These are phyloP conservation scores for Euzophera pinguis DNA, from an alignment of 2,888 invertebrate genomes.

Conservation along the genomic window DNA sequence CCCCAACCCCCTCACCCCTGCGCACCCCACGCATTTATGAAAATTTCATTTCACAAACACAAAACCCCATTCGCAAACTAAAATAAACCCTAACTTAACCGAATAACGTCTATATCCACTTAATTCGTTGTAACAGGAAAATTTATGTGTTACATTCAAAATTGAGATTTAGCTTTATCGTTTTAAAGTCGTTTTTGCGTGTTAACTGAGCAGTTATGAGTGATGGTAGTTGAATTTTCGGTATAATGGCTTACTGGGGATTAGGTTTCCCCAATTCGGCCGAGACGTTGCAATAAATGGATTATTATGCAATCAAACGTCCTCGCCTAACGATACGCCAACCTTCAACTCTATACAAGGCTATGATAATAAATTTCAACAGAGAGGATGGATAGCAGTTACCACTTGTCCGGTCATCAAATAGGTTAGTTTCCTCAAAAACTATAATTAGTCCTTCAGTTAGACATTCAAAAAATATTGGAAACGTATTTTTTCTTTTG, in stretches of 20 bases:
- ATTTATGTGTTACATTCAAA: slow-evolving; percentile 36
- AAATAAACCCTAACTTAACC: slow-evolving; percentile 63
- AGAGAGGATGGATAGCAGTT: too few species aligned
- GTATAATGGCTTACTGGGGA: slow-evolving; percentile 72
- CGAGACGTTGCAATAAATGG: slow-evolving; percentile 67
- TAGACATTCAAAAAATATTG: too few species aligned
- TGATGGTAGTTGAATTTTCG: slow-evolving; percentile 62
- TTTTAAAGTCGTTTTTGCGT: slow-evolving; percentile 45
- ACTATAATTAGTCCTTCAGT: too few species aligned
- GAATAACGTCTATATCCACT: slow-evolving; percentile 61
- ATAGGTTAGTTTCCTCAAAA: too few species aligned
- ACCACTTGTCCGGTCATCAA: too few species aligned
- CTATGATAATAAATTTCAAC: too few species aligned
- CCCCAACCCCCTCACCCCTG: slow-evolving; percentile 24
- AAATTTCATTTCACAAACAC: slow-evolving; percentile 74
- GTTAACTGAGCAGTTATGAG: slow-evolving; percentile 40
- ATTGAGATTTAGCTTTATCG: slow-evolving; percentile 46
- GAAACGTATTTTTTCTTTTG: too few species aligned
- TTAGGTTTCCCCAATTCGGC: slow-evolving; percentile 71
- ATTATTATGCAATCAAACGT: slow-evolving; percentile 70
- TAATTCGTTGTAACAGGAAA: slow-evolving; percentile 49
- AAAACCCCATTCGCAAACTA: slow-evolving; percentile 42
- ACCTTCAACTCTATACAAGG: background rate
- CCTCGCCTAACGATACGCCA: slow-evolving; percentile 25
- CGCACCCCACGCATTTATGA: slow-evolving; percentile 59